Evolutionary conservation across 1,140 invertebrate genomes (phyloP).

Genomic region (Atta colombica): DNA sequence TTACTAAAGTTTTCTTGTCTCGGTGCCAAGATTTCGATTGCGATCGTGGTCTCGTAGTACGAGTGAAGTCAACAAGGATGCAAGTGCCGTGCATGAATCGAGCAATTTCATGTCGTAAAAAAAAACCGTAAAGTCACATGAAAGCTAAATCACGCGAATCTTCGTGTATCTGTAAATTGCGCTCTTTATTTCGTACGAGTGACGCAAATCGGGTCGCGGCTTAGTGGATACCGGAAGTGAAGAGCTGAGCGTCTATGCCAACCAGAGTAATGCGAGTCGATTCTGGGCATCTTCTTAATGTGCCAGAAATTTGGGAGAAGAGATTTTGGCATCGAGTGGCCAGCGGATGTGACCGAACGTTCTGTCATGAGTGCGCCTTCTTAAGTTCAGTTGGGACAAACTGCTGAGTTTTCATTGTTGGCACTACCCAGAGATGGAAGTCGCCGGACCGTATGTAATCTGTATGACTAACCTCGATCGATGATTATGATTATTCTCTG

Average conservation of each 20-base stretch:
- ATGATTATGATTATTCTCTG: constrained; percentile 53
- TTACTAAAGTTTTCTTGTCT: constrained; percentile 47
- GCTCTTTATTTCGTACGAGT: constrained; percentile 47
- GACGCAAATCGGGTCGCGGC: constrained; percentile 62
- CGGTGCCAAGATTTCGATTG: constrained; percentile 32
- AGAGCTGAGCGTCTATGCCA: constrained; percentile 53
- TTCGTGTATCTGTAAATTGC: constrained; percentile 55
- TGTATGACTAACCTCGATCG: constrained; percentile 80
- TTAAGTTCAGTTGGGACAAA: constrained; percentile 78
- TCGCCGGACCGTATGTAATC: constrained; percentile 83
- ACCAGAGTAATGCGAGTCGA: constrained; percentile 58
- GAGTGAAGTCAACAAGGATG: constrained; percentile 59
- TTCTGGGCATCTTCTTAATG: constrained; percentile 68
- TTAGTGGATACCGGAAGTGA: constrained; percentile 70
- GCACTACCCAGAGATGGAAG: constrained; percentile 80
- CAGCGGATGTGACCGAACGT: constrained; percentile 78
- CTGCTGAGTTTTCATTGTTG: constrained; percentile 80
- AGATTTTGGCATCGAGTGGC: constrained; percentile 73
- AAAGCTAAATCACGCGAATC: constrained; percentile 41
- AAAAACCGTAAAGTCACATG: constrained; percentile 36
- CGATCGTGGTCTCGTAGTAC: constrained; percentile 18
- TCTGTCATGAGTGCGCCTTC: constrained; percentile 78
- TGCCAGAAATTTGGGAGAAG: constrained; percentile 72
- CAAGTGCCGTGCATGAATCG: constrained; percentile 59
- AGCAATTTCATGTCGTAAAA: constrained; percentile 31